Base-by-base conservation (phyloP, 2,888 invertebrate species). In the Noctua pronuba region DNA sequence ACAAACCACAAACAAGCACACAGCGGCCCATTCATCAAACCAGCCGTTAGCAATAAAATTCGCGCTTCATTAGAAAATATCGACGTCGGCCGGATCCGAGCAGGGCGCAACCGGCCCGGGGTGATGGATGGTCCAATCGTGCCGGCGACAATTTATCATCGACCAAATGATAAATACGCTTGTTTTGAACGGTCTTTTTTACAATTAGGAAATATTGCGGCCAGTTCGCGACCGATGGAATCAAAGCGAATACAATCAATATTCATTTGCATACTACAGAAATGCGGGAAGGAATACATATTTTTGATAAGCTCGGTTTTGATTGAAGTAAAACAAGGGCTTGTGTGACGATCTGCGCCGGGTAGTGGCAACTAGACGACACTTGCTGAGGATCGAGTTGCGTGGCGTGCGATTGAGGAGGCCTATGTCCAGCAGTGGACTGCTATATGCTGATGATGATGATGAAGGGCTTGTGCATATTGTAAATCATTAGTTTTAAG, bases 61-160 rank as follows among this genome's bases (percentile, higher is more conserved):
- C n/a, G 38, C 71, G 70, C 70, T 80, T 80, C 80, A 71, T 76
- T 80, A 80, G 73, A 77, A 71, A 71, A 66, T 65, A 80, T 74
- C 46, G 73, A 64, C 41, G n/a, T 66, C 44, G 66, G 18, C 21
- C 46, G n/a, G 78, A 70, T 70, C 44, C 73, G 44, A 60, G 24
- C 55, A 66, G 55, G 24, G 44, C 66, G 69, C 41, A 4, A 28
- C 38, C 69, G 78, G 69, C 55, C 70, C 11, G 73, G 71, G 52
- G 72, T 90, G 90, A 92, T 90, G 86, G 89, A 90, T 90, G 83
- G 64, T 71, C 83, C 87, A 76, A 86, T 88, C 86, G 79, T 70
- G 84, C 77, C 68, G 65, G n/a, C 73, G 79, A 70, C 82, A 80
- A 87, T 89, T 87, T 87, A 89, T 90, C 89, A 90, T 88, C 84